Conservation (phyloP, 2,797 vertebrate species). For the Momotus momota region DNA sequence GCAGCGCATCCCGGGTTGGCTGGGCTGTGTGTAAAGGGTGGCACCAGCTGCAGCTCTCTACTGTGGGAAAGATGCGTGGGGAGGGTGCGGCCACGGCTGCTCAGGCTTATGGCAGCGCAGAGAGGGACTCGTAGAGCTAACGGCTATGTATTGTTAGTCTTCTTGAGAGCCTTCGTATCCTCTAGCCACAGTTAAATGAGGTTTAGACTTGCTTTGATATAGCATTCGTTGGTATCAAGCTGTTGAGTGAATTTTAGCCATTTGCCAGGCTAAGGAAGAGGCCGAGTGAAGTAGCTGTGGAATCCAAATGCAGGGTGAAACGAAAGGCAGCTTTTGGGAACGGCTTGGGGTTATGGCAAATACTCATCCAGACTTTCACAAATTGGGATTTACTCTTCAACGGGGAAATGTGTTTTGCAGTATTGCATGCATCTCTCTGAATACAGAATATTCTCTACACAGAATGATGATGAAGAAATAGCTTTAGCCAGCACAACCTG, state of each 20-base stretch:
- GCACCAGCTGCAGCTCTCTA: conserved; percentile 17
- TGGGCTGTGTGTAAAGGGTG: not conserved
- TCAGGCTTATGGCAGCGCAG: not conserved
- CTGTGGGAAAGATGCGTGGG: not conserved
- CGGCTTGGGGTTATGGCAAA: not conserved
- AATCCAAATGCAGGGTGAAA: not conserved
- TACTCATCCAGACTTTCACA: not conserved
- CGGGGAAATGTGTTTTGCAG: not conserved
- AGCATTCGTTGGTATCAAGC: not conserved
- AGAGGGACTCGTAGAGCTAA: not conserved
- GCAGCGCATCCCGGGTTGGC: not conserved
- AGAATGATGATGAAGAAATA: not conserved
- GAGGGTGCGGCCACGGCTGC: not conserved
- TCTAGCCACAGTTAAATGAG: not conserved
- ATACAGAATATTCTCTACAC: not conserved
- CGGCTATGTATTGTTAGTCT: not conserved
- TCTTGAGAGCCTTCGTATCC: not conserved
- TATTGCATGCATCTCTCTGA: not conserved
- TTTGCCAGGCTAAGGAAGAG: not conserved
- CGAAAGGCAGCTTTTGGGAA: not conserved
- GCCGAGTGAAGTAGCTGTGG: rapidly evolving
- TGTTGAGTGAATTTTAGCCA: not conserved
- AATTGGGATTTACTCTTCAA: not conserved
- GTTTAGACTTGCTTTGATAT: not conserved
- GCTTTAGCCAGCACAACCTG: not conserved